Evolutionary conservation across 2,113 vertebrate species (phyloP).

Genomic region (Centropus bengalensis): DNA sequence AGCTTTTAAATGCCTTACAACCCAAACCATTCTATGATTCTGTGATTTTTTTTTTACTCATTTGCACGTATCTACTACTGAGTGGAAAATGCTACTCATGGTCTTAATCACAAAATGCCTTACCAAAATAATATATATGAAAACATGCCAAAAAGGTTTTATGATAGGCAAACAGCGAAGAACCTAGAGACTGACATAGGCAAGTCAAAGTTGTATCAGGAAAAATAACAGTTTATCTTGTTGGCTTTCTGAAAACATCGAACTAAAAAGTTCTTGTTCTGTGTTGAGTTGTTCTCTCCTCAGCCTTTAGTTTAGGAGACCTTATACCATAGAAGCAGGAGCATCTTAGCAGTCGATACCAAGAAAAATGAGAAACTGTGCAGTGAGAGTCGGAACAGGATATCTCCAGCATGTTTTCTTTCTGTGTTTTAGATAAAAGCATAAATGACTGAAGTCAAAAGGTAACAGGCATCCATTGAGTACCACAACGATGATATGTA

Average conservation of each 20-base stretch:
- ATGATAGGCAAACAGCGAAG: neutral
- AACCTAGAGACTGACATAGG: neutral
- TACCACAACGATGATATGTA: fast-evolving
- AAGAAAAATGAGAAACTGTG: neutral
- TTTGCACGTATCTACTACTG: neutral
- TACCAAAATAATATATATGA: neutral
- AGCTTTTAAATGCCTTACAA: too few relatives aligned
- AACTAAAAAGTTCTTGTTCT: neutral
- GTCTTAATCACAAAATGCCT: neutral
- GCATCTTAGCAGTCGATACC: neutral
- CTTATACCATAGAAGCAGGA: neutral
- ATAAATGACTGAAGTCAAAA: neutral
- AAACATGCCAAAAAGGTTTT: neutral
- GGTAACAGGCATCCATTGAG: neutral
- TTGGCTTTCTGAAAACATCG: neutral
- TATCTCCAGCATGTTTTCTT: neutral
- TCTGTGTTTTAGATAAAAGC: neutral
- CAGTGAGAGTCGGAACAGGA: neutral
- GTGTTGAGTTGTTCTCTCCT: neutral
- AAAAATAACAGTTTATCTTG: neutral
- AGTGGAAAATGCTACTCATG: neutral
- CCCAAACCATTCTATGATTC: too few relatives aligned
- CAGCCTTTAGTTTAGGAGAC: neutral
- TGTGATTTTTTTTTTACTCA: neutral
- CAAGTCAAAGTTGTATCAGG: neutral